Evolutionary conservation across 2,888 invertebrate genomes (phyloP), one percentile per base, ranked within the genome.

Genomic region (Lepidochrysops patricia): DNA sequence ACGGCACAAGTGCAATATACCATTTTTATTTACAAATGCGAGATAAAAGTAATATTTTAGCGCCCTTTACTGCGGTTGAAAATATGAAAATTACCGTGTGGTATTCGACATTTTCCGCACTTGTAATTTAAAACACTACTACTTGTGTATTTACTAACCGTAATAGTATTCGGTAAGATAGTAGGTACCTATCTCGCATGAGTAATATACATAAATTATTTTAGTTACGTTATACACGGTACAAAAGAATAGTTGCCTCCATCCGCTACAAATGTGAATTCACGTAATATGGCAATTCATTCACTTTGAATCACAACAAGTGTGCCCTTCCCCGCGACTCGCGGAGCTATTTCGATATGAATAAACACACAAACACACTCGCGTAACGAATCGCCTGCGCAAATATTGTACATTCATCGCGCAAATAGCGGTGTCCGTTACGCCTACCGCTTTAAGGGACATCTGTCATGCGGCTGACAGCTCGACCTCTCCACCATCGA

Each of bases 351-450:
- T 43, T 43, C 43, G 43, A 43, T 43, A 43, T 23, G 43, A 43
- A 43, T 19, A 43, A 43, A 43, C 43, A 43, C 43, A 43, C 43
- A 43, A 43, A 43, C 43, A 43, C 43, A 43, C 43, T 43, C 19
- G 43, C 43, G 43, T 43, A 43, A 43, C 43, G 43, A 43, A 43
- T 43, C 12, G 19, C 43, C 23, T 12, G 43, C 43, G 12, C 43
- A 43, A 43, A 43, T 43, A 43, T 43, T 43, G 43, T 43, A 43
- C 43, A 43, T 43, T 19, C 43, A 43, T 43, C 43, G 19, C 19
- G 4, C 43, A 12, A 43, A 23, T 19, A 43, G 43, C 19, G 43
- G 19, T 43, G 23, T 43, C 43, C 12, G 19, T 43, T 43, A 43
- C 43, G 43, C 1, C 43, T 9, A 12, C 9, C 7, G 15, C 5